Evolutionary conservation across 1,140 invertebrate species (phyloP).

Genomic region (Meloidogyne hapla): DNA sequence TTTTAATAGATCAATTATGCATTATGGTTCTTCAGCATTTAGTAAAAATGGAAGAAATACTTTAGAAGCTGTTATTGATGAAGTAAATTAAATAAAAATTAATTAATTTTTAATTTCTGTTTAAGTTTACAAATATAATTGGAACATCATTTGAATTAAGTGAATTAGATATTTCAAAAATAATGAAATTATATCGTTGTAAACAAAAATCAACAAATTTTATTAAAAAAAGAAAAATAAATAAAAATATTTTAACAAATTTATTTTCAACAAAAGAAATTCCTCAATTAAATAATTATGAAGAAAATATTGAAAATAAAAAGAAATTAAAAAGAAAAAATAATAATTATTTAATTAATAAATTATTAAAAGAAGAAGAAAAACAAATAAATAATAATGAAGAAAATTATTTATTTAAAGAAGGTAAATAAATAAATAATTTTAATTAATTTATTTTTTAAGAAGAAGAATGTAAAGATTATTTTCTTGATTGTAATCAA

Average conservation of each 20-base stretch:
- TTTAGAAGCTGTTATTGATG: constrained; percentile 55
- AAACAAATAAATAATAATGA: no score
- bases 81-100: neutral
- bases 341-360: no score
- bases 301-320: neutral
- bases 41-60: constrained; percentile 60
- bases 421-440: neutral
- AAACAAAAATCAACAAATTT: neutral
- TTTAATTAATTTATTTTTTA: neutral
- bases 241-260: constrained; percentile 14
- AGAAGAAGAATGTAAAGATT: constrained; percentile 52
- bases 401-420: constrained; percentile 1
- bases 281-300: neutral
- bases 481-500: constrained; percentile 62
- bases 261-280: neutral
- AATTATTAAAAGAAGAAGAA: neutral
- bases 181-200: constrained; percentile 25
- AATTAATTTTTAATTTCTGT: neutral
- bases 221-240: neutral
- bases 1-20: constrained; percentile 35
- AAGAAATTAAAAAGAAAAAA: neutral
- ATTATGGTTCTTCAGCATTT: constrained; percentile 61
- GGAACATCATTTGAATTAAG: constrained; percentile 57
- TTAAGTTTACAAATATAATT: constrained; percentile 55
- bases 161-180: constrained; percentile 55